Percentiles rank a stretch among this genome's conserved stretches.
Conservation (phyloP, 2,113 vertebrate species). For the Neolamprologus fasciatus region DNA sequence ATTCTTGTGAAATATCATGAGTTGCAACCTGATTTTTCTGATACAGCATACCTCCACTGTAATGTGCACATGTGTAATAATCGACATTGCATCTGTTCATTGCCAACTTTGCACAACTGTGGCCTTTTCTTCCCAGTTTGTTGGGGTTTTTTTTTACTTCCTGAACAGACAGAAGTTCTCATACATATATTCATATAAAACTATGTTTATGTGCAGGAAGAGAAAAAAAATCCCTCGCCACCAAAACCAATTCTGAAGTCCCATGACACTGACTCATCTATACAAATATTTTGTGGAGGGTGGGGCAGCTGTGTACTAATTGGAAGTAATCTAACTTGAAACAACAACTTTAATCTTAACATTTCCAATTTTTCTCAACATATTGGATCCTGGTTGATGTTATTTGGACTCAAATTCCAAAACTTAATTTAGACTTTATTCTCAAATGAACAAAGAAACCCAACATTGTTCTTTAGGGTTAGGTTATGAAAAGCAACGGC, state of each 20-base stretch:
- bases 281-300: background rate
- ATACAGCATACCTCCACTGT: background rate
- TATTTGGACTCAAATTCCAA: background rate
- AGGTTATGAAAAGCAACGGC: background rate
- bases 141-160: accelerated
- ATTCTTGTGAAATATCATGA: background rate
- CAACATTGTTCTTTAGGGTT: background rate
- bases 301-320: background rate
- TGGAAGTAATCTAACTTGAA: background rate
- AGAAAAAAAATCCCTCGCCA: background rate
- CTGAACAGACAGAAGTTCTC: background rate
- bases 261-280: background rate
- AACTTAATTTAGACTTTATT: background rate
- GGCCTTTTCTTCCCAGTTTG: background rate
- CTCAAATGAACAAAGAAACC: background rate
- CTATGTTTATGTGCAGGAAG: background rate
- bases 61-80: background rate
- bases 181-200: background rate
- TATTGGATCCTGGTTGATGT: background rate
- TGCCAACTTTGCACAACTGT: background rate
- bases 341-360: background rate
- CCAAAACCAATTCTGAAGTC: background rate
- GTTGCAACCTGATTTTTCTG: background rate
- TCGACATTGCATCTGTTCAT: background rate
- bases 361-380: background rate